Conservation (phyloP, 1,140 invertebrate genomes). For the Aradophagus sp. region DNA sequence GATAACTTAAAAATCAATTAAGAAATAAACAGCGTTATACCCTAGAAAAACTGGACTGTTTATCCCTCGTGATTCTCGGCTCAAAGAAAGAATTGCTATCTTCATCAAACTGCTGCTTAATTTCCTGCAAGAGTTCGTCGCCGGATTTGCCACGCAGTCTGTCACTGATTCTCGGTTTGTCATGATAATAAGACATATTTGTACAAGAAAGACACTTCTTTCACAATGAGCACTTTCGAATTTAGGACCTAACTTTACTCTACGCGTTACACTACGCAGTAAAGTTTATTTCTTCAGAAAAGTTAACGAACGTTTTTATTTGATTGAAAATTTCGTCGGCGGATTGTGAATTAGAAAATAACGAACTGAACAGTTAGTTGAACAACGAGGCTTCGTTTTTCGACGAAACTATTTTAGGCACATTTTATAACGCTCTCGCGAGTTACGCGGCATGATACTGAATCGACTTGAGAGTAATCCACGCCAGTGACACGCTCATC, state of each 20-base stretch:
- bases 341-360: not conserved
- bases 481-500: constrained; percentile 1
- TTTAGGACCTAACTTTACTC: too few species aligned
- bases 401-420: constrained; percentile 2
- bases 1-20: too few species aligned
- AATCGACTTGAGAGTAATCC: constrained; percentile 19
- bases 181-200: constrained; percentile 72
- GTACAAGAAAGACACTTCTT: constrained; percentile 5
- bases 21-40: too few species aligned
- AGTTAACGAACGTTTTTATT: too few species aligned
- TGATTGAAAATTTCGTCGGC: too few species aligned
- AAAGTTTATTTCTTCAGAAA: too few species aligned
- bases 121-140: constrained; percentile 70
- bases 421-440: constrained; percentile 40
- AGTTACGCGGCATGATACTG: constrained; percentile 48
- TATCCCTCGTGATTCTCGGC: constrained; percentile 52
- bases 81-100: constrained; percentile 71
- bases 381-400: too few species aligned
- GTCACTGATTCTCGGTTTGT: constrained; percentile 70
- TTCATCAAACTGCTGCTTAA: constrained; percentile 71
- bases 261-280: too few species aligned
- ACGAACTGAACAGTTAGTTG: not conserved
- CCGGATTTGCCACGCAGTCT: constrained; percentile 68
- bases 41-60: constrained; percentile 64
- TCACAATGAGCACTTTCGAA: constrained; percentile 6